Conservation (phyloP, 2,888 invertebrate genomes). For the Drosophila prostipennis region DNA sequence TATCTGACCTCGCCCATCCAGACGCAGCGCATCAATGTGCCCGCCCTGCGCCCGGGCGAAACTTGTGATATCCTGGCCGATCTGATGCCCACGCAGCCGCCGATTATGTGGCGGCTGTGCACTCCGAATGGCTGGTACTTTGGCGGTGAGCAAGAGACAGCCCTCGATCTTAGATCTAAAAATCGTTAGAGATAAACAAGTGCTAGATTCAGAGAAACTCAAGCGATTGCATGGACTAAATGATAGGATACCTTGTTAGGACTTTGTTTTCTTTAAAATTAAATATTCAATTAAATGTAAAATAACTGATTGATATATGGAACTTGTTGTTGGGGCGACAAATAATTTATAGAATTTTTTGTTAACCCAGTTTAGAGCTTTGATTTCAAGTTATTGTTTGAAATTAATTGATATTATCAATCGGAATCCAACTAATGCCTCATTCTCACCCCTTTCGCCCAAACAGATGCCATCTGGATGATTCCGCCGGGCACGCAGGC, state of each 20-base stretch:
- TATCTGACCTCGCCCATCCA: slow-evolving; percentile 88
- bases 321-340: background rate
- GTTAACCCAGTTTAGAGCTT: no score
- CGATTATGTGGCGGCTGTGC: slow-evolving; percentile 95
- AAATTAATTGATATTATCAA: no score
- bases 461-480: slow-evolving; percentile 85
- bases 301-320: background rate
- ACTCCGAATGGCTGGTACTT: slow-evolving; percentile 95
- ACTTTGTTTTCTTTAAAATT: background rate
- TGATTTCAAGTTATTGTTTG: no score
- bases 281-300: background rate
- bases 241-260: background rate
- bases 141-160: slow-evolving; percentile 88
- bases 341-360: no score
- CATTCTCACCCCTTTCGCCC: background rate
- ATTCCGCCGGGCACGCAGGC: slow-evolving; percentile 81
- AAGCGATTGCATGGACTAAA: background rate
- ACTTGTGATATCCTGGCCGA: slow-evolving; percentile 91
- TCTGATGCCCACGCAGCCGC: slow-evolving; percentile 89
- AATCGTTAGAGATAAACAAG: background rate
- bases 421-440: background rate
- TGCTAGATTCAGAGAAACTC: background rate
- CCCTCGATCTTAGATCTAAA: slow-evolving; percentile 11
- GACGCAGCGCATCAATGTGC: slow-evolving; percentile 83
- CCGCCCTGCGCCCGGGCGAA: slow-evolving; percentile 90